phyloP scores from a whole-genome alignment of 2,888 invertebrate genomes.

The Euzetes globulus region DNA sequence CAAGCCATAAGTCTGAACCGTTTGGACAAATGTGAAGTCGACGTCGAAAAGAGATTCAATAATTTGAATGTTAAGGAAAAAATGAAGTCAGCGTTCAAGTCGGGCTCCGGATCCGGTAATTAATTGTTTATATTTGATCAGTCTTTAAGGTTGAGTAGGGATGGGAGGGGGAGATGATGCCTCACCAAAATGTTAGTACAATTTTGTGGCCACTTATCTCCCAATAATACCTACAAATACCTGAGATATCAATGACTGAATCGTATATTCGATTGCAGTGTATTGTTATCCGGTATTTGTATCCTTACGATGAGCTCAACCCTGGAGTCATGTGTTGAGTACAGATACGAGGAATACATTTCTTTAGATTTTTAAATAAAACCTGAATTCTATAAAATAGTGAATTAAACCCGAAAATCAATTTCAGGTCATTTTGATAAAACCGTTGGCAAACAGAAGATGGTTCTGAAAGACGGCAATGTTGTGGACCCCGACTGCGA shows the following conservation, averaged over 20 bases:
- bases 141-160: not conserved
- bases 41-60: slow-evolving; percentile 10
- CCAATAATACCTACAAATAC: slow-evolving; percentile 13
- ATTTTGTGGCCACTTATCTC: slow-evolving; percentile 26
- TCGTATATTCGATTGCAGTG: not conserved
- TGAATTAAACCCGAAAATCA: not conserved
- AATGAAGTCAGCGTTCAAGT: slow-evolving; percentile 33
- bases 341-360: slow-evolving; percentile 28
- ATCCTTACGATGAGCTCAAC: slow-evolving; percentile 29
- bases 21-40: slow-evolving; percentile 17
- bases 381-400: not conserved
- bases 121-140: not conserved
- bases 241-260: not conserved
- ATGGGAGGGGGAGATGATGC: not conserved
- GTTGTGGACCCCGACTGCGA: slow-evolving; percentile 85
- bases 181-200: slow-evolving; percentile 16
- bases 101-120: slow-evolving; percentile 15
- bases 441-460: slow-evolving; percentile 47
- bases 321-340: slow-evolving; percentile 10
- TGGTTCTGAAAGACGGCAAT: slow-evolving; percentile 71
- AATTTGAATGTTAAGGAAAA: slow-evolving; percentile 29
- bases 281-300: not conserved
- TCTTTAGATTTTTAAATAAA: not conserved
- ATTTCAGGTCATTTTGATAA: slow-evolving; percentile 12
- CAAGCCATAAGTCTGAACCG: slow-evolving; percentile 18